phyloP scores from a whole-genome alignment of 2,888 invertebrate species.

The Mythimna lalbum region DNA sequence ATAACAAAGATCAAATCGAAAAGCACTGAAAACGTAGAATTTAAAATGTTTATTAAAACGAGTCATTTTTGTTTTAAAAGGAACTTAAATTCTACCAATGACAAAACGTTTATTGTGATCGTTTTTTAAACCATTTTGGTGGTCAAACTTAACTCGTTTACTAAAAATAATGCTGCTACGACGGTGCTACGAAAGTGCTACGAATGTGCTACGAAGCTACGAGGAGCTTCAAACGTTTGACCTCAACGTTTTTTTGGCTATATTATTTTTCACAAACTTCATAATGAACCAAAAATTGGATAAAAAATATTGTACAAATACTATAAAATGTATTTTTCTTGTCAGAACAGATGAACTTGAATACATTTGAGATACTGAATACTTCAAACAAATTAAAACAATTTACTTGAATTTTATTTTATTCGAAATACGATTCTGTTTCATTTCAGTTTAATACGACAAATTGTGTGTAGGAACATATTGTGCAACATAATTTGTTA shows the following conservation, averaged over 20 bases:
- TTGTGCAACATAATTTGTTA: constrained; percentile 3
- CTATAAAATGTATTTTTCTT: constrained; percentile 38
- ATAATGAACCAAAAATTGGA: too few species aligned
- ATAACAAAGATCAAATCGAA: neutral
- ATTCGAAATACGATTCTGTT: neutral
- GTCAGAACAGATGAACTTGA: constrained; percentile 29
- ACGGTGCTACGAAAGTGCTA: neutral
- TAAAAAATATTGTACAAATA: constrained; percentile 32
- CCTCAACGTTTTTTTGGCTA: neutral
- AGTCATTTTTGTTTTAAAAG: neutral
- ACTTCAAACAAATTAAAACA: constrained; percentile 26
- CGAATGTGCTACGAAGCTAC: constrained; percentile 6
- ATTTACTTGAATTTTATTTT: constrained; percentile 13
- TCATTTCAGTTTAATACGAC: neutral
- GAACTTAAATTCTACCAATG: neutral
- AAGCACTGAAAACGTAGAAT: neutral
- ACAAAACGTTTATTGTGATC: neutral
- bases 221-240: neutral
- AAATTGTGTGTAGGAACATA: neutral
- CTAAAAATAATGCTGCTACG: neutral
- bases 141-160: neutral
- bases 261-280: constrained; percentile 19
- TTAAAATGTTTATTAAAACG: neutral
- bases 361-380: constrained; percentile 16
- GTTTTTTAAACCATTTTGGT: neutral